Percentiles rank a stretch among this genome's conserved stretches.
These are phyloP conservation scores for Eublepharis macularius DNA, from an alignment of 2,113 vertebrate species.

Conservation along the genomic window DNA sequence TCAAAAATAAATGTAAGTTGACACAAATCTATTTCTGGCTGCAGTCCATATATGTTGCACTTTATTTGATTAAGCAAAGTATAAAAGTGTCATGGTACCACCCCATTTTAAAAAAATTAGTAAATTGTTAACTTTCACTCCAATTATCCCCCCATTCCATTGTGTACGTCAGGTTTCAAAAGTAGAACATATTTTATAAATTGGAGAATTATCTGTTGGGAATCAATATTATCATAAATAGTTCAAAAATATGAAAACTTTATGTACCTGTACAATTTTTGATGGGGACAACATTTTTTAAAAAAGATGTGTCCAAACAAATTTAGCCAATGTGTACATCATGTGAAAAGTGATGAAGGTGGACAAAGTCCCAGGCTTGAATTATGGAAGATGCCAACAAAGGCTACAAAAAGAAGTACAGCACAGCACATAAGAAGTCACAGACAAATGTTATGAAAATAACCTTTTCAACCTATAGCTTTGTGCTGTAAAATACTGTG, in stretches of 20 bases:
- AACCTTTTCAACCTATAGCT: conserved; percentile 54
- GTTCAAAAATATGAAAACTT: conserved; percentile 63
- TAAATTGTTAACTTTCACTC: conserved; percentile 43
- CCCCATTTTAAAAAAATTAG: conserved; percentile 31
- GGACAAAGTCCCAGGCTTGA: conserved; percentile 73
- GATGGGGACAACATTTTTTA: conserved; percentile 44
- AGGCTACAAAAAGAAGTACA: conserved; percentile 61
- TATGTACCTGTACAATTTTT: conserved; percentile 22
- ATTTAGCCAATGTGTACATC: conserved; percentile 45
- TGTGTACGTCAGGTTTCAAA: conserved; percentile 31
- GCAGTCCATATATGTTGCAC: conserved; percentile 12
- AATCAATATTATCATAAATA: conserved; percentile 50
- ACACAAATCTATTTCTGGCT: conserved; percentile 42
- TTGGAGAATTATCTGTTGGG: conserved; percentile 42
- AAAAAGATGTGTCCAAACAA: conserved; percentile 59
- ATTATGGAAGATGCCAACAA: conserved; percentile 62
- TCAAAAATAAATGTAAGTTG: conserved; percentile 14
- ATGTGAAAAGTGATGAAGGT: conserved; percentile 51
- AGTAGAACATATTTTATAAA: background rate
- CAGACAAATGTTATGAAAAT: conserved; percentile 55
- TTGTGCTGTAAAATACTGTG: conserved; percentile 74
- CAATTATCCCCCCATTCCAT: conserved; percentile 14
- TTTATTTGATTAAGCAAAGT: conserved; percentile 50
- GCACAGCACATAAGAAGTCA: conserved; percentile 59
- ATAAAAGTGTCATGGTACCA: conserved; percentile 62